Conservation (phyloP, 2,113 vertebrate genomes). For the Cromileptes altivelis region DNA sequence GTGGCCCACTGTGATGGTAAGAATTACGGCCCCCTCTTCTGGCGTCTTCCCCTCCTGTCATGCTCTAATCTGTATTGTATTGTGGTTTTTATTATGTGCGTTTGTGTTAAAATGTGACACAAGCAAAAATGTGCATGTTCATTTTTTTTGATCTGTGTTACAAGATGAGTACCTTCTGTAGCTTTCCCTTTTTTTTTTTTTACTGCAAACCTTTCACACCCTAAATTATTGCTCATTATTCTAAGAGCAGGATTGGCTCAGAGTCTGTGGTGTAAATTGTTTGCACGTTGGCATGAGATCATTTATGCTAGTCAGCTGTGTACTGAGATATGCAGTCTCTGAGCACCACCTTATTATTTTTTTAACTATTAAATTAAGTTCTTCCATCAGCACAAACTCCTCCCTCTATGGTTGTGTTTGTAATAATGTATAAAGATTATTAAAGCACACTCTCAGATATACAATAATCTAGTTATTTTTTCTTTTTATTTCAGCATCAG, state of each 20-base stretch:
- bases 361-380: constrained; percentile 32
- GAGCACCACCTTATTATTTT: constrained; percentile 20
- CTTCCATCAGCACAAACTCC: constrained; percentile 46
- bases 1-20: constrained; percentile 90
- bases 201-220: constrained; percentile 20
- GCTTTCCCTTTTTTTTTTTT: constrained; percentile 43
- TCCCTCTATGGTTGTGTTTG: constrained; percentile 33
- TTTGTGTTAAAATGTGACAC: constrained; percentile 41
- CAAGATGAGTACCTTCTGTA: constrained; percentile 11
- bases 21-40: constrained; percentile 48
- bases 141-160: constrained; percentile 1
- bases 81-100: constrained; percentile 54
- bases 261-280: constrained; percentile 32
- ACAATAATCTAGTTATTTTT: background rate
- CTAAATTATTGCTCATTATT: constrained; percentile 51
- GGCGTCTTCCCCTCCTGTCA: constrained; percentile 45
- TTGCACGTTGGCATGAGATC: constrained; percentile 41
- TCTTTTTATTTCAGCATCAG: constrained; percentile 88
- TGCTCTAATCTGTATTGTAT: constrained; percentile 37
- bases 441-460: constrained; percentile 3
- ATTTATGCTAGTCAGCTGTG: constrained; percentile 38
- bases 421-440: background rate
- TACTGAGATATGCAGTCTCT: constrained; percentile 22
- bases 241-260: constrained; percentile 54
- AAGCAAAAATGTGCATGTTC: constrained; percentile 47